Percentiles rank a stretch among this genome's conserved stretches.
Evolutionary conservation across 2,888 invertebrate genomes (phyloP).

Genomic region (Lepidocyrtinus sp.): DNA sequence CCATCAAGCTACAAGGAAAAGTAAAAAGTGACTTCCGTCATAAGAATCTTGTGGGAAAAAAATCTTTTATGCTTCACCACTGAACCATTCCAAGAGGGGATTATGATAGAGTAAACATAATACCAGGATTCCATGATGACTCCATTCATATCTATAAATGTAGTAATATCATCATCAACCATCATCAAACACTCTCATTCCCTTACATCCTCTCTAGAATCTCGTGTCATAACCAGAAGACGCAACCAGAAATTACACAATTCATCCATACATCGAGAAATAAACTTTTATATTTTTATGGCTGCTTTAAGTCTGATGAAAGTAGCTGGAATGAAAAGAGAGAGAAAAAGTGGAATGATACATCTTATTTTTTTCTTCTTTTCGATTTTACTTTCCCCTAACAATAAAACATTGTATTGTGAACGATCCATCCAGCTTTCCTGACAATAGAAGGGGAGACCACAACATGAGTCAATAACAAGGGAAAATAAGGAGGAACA

Average conservation of each 20-base stretch:
- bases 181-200: slow-evolving; percentile 29
- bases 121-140: slow-evolving; percentile 5
- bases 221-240: slow-evolving; percentile 29
- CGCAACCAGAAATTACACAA: slow-evolving; percentile 16
- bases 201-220: slow-evolving; percentile 20
- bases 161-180: slow-evolving; percentile 22
- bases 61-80: slow-evolving; percentile 31
- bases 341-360: slow-evolving; percentile 11
- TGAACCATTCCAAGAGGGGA: slow-evolving; percentile 22
- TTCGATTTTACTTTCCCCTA: slow-evolving; percentile 12
- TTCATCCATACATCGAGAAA: slow-evolving; percentile 16
- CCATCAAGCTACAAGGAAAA: slow-evolving; percentile 17
- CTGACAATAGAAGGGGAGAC: slow-evolving; percentile 53
- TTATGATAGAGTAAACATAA: slow-evolving; percentile 20
- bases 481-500: slow-evolving; percentile 13
- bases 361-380: slow-evolving; percentile 15
- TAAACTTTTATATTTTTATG: slow-evolving; percentile 18
- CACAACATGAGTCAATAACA: slow-evolving; percentile 46
- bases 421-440: slow-evolving; percentile 35
- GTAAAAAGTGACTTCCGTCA: slow-evolving; percentile 20
- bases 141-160: slow-evolving; percentile 18
- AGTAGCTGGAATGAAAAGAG: slow-evolving; percentile 26
- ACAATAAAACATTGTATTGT: slow-evolving; percentile 12
- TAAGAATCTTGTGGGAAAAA: neutral
- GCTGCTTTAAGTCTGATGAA: slow-evolving; percentile 9